phyloP scores from a whole-genome alignment of 2,888 invertebrate genomes.

The Conistra vaccinii region DNA sequence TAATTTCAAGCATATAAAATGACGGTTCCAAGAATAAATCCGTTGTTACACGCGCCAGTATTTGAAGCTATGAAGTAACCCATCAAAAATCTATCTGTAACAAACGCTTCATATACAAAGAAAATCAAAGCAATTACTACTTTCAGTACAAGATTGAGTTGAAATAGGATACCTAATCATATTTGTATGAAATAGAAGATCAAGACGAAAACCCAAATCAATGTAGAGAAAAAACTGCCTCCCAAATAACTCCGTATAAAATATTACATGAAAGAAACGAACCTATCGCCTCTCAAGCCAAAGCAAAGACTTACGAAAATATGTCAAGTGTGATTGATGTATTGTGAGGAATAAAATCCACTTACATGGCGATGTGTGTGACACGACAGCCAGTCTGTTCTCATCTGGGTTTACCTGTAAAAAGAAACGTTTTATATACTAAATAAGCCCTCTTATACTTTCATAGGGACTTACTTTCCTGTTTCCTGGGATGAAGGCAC shows the following conservation, averaged over 20 bases:
- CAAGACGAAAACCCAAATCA: constrained; percentile 8
- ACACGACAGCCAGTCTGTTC: constrained; percentile 84
- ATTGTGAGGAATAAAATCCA: constrained; percentile 71
- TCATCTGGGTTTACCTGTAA: constrained; percentile 88
- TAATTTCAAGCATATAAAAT: constrained; percentile 18
- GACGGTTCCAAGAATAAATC: not conserved
- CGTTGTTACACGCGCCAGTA: not conserved
- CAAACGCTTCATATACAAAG: not conserved
- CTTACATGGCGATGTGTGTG: constrained; percentile 87
- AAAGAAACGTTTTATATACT: constrained; percentile 62
- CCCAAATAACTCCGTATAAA: constrained; percentile 36
- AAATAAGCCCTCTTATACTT: constrained; percentile 54
- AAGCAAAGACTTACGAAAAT: constrained; percentile 64
- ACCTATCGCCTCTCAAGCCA: constrained; percentile 64
- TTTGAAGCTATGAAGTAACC: not conserved
- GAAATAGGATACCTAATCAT: not conserved
- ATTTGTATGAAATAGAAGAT: constrained; percentile 13
- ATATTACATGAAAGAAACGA: constrained; percentile 63
- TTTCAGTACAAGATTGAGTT: not conserved
- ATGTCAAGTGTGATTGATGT: constrained; percentile 78
- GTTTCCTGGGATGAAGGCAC: constrained; percentile 29
- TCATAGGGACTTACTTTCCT: constrained; percentile 44
- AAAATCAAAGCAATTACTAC: not conserved
- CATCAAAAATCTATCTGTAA: not conserved
- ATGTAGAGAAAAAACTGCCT: constrained; percentile 12